Percentiles rank a stretch among this genome's conserved stretches.
Evolutionary conservation across 2,797 vertebrate genomes (phyloP).

Genomic region (Decapterus maruadsi): DNA sequence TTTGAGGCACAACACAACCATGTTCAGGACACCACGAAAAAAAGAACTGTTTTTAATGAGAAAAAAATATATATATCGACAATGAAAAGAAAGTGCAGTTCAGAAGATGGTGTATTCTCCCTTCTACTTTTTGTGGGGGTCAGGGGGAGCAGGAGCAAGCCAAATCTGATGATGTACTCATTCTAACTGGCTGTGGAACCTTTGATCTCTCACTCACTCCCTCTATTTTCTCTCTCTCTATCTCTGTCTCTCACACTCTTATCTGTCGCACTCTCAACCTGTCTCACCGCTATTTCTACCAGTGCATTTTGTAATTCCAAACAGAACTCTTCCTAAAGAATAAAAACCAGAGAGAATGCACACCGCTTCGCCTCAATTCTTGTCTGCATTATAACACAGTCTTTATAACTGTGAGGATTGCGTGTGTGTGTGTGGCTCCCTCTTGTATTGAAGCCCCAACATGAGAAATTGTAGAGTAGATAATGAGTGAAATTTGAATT

Average conservation of each 20-base stretch:
- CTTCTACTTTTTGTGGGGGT: conserved; percentile 74
- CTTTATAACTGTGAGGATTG: neutral
- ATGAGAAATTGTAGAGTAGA: too few species aligned
- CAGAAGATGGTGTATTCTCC: conserved; percentile 73
- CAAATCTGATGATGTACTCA: conserved; percentile 72
- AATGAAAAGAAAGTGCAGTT: conserved; percentile 77
- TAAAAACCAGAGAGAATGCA: conserved; percentile 88
- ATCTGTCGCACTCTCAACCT: conserved; percentile 80
- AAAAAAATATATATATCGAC: conserved; percentile 56
- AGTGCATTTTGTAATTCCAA: conserved; percentile 90
- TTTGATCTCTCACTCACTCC: conserved; percentile 74
- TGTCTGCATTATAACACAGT: conserved; percentile 13
- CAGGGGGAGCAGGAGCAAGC: conserved; percentile 75
- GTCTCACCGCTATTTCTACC: conserved; percentile 87
- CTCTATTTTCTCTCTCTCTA: conserved; percentile 57
- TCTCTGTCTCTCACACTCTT: conserved; percentile 70
- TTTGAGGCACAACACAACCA: conserved; percentile 87
- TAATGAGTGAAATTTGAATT: too few species aligned
- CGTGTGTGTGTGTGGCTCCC: neutral
- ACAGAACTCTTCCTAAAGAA: conserved; percentile 88
- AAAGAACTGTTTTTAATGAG: conserved; percentile 77
- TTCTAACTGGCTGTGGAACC: conserved; percentile 73
- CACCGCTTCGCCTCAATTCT: conserved; percentile 64
- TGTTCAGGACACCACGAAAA: conserved; percentile 82
- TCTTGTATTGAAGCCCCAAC: too few species aligned